A percentile compares a stretch with the other conserved stretches of the same genome.
Evolutionary conservation across 2,113 vertebrate species (phyloP).

Genomic region (Crypturellus undulatus): DNA sequence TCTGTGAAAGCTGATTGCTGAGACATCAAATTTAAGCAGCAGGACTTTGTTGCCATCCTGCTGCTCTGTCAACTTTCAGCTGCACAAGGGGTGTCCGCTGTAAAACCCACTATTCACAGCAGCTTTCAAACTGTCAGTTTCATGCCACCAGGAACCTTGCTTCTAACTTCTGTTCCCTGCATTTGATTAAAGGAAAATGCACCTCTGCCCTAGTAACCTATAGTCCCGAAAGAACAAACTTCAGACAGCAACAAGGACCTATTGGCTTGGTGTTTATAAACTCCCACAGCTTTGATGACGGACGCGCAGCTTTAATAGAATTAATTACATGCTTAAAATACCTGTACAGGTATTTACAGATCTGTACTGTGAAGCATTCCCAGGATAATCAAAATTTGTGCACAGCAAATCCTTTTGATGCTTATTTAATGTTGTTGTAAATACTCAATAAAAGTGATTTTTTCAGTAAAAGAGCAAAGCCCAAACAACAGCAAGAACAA

Average conservation of each 20-base stretch:
- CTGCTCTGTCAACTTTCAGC: neutral
- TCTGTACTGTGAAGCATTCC: neutral
- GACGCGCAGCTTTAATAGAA: neutral
- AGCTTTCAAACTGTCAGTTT: slow-evolving; percentile 7
- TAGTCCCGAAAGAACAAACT: neutral
- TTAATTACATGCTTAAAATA: neutral
- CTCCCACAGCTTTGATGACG: neutral
- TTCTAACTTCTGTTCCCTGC: neutral
- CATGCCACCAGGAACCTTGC: neutral
- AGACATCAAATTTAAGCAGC: neutral
- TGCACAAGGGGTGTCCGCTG: neutral
- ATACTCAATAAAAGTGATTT: neutral
- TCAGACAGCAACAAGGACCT: neutral
- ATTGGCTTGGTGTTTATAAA: neutral
- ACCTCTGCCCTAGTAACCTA: neutral
- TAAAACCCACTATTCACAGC: neutral
- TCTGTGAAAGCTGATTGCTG: neutral
- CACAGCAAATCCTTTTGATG: neutral
- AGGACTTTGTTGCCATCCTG: neutral
- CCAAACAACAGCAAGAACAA: slow-evolving; percentile 13
- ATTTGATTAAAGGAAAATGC: neutral
- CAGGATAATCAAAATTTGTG: slow-evolving; percentile 2
- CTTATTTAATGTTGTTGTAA: slow-evolving; percentile 3
- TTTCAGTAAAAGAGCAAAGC: neutral
- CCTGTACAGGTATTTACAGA: neutral